These are phyloP conservation scores for Anoplius nigerrimus DNA, from an alignment of 2,888 invertebrate genomes.

Conservation along the genomic window DNA sequence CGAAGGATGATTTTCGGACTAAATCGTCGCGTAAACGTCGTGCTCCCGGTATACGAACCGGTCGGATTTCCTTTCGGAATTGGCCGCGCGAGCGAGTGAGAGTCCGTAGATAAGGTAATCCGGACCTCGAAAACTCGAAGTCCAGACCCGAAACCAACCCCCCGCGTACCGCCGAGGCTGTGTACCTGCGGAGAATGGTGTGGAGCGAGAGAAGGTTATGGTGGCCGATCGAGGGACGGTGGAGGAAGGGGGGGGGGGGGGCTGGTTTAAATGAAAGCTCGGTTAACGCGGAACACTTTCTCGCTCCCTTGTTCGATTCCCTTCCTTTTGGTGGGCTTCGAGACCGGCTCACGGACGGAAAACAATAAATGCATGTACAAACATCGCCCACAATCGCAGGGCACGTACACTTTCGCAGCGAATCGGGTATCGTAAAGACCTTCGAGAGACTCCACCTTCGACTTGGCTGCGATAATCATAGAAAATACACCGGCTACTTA, in stretches of 20 bases:
- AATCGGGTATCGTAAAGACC: conserved; percentile 35
- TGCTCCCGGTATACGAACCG: conserved; percentile 51
- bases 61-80: conserved; percentile 61
- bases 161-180: conserved; percentile 33
- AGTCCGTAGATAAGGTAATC: conserved; percentile 73
- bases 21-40: conserved; percentile 63
- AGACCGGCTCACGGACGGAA: conserved; percentile 34
- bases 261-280: conserved; percentile 52
- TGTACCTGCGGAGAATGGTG: conserved; percentile 40
- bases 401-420: neutral
- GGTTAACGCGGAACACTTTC: conserved; percentile 31
- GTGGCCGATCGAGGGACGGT: conserved; percentile 16
- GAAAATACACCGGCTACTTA: conserved; percentile 46
- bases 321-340: conserved; percentile 6
- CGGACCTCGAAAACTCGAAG: conserved; percentile 62
- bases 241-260: neutral
- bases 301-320: conserved; percentile 28
- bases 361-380: conserved; percentile 60
- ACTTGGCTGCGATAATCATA: conserved; percentile 34
- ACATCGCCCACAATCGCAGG: conserved; percentile 11
- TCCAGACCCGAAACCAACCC: conserved; percentile 51
- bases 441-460: conserved; percentile 7
- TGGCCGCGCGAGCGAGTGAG: conserved; percentile 64
- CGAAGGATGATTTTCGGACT: conserved; percentile 38
- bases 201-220: conserved; percentile 17